Evolutionary conservation across 2,888 invertebrate genomes (phyloP).

Genomic region (Ganaspis brasiliensis): DNA sequence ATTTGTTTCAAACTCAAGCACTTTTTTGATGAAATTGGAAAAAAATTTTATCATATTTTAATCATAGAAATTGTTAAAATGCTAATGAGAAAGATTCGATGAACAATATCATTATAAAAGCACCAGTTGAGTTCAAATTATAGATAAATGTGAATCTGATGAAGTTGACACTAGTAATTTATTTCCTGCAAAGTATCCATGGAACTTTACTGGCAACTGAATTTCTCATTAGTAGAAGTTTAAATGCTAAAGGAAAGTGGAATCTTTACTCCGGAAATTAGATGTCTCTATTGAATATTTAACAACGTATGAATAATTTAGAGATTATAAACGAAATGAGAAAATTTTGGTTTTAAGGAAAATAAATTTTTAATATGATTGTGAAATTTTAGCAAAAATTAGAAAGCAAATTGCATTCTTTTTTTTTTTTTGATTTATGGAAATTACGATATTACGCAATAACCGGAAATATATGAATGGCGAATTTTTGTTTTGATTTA

Average conservation of each 20-base stretch:
- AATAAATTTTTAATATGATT: background rate
- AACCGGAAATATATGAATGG: too few species aligned
- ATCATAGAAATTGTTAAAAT: too few species aligned
- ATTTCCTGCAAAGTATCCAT: slow-evolving; percentile 10
- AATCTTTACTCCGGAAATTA: slow-evolving; percentile 30
- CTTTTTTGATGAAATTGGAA: too few species aligned
- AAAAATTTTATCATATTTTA: too few species aligned
- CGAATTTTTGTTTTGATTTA: too few species aligned
- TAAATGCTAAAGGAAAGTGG: slow-evolving; percentile 18
- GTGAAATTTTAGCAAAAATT: background rate
- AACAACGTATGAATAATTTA: slow-evolving; percentile 31
- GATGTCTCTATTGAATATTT: slow-evolving; percentile 32
- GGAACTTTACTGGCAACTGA: slow-evolving; percentile 14
- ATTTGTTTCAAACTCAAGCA: too few species aligned
- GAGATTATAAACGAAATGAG: background rate
- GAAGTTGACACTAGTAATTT: slow-evolving; percentile 19
- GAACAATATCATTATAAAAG: background rate
- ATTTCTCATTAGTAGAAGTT: slow-evolving; percentile 10
- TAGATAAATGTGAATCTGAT: slow-evolving; percentile 10
- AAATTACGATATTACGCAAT: too few species aligned
- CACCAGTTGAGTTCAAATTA: background rate
- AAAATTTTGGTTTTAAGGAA: background rate
- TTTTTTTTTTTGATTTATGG: too few species aligned
- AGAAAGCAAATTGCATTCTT: too few species aligned
- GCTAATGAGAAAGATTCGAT: too few species aligned